Evolutionary conservation across 1,140 invertebrate genomes (phyloP).

Genomic region (Colletes latitarsis): DNA sequence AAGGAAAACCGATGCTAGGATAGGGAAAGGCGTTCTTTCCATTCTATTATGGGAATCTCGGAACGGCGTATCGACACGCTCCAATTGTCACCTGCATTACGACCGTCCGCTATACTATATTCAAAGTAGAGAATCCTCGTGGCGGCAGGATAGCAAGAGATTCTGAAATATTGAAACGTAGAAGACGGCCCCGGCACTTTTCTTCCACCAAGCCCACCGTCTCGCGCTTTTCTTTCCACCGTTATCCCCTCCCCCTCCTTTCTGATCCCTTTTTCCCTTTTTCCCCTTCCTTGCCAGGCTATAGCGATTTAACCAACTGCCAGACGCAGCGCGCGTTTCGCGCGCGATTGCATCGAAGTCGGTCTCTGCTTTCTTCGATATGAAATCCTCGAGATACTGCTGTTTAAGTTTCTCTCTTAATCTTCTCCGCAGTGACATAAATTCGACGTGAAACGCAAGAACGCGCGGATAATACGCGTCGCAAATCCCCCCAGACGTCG

Average conservation of each 20-base stretch:
- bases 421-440: not conserved
- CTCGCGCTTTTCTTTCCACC: conserved; percentile 21
- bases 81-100: conserved; percentile 69
- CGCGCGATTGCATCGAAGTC: conserved; percentile 28
- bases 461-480: not conserved
- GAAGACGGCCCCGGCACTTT: conserved; percentile 53
- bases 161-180: conserved; percentile 71
- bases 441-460: not conserved
- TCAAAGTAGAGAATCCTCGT: conserved; percentile 39
- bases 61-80: conserved; percentile 62
- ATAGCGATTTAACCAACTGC: conserved; percentile 53
- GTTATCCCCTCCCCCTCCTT: conserved; percentile 18
- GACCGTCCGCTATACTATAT: conserved; percentile 18
- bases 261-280: not conserved
- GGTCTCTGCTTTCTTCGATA: conserved; percentile 6
- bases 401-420: conserved; percentile 23
- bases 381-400: conserved; percentile 30
- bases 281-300: conserved; percentile 8
- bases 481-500: not conserved
- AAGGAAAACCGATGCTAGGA: conserved; percentile 43
- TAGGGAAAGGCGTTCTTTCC: conserved; percentile 44
- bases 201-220: conserved; percentile 18
- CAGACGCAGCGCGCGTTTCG: conserved; percentile 34
- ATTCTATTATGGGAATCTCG: conserved; percentile 67
- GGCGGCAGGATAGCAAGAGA: conserved; percentile 20